Percentiles rank a stretch among this genome's conserved stretches.
phyloP scores from a whole-genome alignment of 2,113 vertebrate genomes.

The Ageneiosus marmoratus region DNA sequence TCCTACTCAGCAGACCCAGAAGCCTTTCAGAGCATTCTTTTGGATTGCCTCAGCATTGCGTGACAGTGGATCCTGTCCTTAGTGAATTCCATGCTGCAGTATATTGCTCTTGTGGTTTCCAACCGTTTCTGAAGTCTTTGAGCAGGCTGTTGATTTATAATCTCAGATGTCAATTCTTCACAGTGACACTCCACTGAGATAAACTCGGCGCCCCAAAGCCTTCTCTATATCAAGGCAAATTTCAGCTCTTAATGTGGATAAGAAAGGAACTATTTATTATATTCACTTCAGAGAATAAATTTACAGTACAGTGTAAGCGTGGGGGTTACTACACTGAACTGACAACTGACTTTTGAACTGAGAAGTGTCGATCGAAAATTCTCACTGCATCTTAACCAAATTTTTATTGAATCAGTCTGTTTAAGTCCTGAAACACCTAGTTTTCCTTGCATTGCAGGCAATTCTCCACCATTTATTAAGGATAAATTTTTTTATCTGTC shows the following conservation, averaged over 20 bases:
- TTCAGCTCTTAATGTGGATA: conserved; percentile 7
- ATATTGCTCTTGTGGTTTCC: conserved; percentile 70
- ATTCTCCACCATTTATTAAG: not conserved
- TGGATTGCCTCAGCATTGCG: conserved; percentile 63
- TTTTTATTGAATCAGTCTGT: not conserved
- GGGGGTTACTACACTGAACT: too few relatives aligned
- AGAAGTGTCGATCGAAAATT: not conserved
- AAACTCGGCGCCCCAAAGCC: conserved; percentile 27
- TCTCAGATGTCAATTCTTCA: conserved; percentile 61
- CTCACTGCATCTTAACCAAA: not conserved
- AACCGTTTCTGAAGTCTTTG: conserved; percentile 63
- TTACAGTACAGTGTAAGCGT: not conserved
- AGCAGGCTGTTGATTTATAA: conserved; percentile 63
- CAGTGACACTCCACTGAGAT: conserved; percentile 55
- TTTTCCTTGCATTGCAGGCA: not conserved
- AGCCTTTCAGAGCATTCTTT: conserved; percentile 29
- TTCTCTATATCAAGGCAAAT: conserved; percentile 38
- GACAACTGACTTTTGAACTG: not conserved
- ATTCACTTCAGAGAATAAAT: not conserved
- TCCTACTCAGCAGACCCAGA: conserved; percentile 38
- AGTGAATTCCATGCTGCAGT: conserved; percentile 70
- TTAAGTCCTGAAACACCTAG: not conserved
- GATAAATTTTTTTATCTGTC: not conserved
- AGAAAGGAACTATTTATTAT: conserved; percentile 3
- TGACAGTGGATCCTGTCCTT: conserved; percentile 72